phyloP scores from a whole-genome alignment of 2,113 vertebrate genomes.

The Sturnira hondurensis region DNA sequence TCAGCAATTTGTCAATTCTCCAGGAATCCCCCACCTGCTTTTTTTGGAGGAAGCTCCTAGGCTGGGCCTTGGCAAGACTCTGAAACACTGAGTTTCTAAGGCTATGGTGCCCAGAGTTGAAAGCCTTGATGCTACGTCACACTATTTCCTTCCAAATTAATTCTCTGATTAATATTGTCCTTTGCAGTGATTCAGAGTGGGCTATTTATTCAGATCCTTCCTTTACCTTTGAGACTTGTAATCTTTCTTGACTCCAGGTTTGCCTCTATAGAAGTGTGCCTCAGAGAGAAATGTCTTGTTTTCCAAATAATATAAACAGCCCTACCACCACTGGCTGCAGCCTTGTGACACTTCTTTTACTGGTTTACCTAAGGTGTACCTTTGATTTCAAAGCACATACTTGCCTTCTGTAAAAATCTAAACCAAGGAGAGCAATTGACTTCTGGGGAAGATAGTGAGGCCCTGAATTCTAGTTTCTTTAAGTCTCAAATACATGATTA shows the following conservation, averaged over 20 bases:
- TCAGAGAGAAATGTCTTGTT: not conserved
- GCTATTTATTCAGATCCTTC: constrained; percentile 42
- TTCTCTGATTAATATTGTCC: constrained; percentile 66
- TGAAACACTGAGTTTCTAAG: constrained; percentile 31
- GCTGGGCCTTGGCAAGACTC: constrained; percentile 10
- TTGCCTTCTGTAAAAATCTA: not conserved
- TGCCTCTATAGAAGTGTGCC: not conserved
- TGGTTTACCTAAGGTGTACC: not conserved
- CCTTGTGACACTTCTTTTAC: not conserved
- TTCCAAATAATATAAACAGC: not conserved
- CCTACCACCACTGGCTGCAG: not conserved
- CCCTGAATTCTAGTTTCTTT: not conserved
- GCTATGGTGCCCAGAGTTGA: constrained; percentile 32
- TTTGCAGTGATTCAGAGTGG: constrained; percentile 30
- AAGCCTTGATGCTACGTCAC: constrained; percentile 60
- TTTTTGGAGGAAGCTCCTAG: not conserved
- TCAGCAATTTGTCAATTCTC: constrained; percentile 67
- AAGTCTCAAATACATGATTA: not conserved
- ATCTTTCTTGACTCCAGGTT: constrained; percentile 26
- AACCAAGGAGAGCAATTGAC: not conserved
- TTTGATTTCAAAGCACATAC: not conserved
- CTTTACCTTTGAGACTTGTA: constrained; percentile 41
- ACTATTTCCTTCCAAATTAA: constrained; percentile 69
- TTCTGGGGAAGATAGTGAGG: not conserved
- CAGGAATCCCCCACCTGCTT: not conserved